Base-by-base conservation (phyloP, 2,888 invertebrate genomes). In the Drosophila melanosoma region DNA sequence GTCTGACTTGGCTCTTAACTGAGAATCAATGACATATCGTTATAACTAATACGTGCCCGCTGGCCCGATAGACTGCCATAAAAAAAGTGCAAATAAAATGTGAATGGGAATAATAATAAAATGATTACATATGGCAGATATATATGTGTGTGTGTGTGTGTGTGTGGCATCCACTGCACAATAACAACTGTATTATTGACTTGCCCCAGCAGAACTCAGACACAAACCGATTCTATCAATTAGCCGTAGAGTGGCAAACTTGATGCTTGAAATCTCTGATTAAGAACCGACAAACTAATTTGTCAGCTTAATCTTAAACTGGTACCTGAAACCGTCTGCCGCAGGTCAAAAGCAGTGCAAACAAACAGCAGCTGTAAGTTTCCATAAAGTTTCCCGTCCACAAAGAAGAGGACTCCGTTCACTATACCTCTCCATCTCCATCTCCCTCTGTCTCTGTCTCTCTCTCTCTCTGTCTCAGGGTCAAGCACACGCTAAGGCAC, bases 21-120 rank as follows among this genome's bases (percentile, higher is more conserved):
- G 79, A 69, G 82, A 83, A 90, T 88, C 89, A 90, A 90, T 90
- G 89, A 84, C 90, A 88, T 83, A 88, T 89, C 87, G 78, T 87
- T 89, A 82, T 74, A 78, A 73, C 78, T 81, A 86, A 83, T 87
- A 76, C 81, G 85, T 85, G 87, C 84, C 84, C 83, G 63, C 66
- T 75, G 86, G 83, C 73, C 78, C 71, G 58, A 61, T 58, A 65
- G 58, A 74, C 65, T 72, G 83, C 60, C 81, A 81, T 80, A 80
- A 71, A 80, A 71, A 80, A 81, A 53, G 70, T 71, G 80, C 51
- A 74, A 78, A 79, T 79, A 71, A 81, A 76, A 81, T 73, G 69
- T 71, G 80, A 70, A 68, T 64, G 54, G 62, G 71, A 45, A 67
- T 69, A 49, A 61, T 63, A 56, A 77, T 79, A 81, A 89, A 74